Conservation (phyloP, 2,888 invertebrate genomes). For the Drosophila vallismaia region DNA sequence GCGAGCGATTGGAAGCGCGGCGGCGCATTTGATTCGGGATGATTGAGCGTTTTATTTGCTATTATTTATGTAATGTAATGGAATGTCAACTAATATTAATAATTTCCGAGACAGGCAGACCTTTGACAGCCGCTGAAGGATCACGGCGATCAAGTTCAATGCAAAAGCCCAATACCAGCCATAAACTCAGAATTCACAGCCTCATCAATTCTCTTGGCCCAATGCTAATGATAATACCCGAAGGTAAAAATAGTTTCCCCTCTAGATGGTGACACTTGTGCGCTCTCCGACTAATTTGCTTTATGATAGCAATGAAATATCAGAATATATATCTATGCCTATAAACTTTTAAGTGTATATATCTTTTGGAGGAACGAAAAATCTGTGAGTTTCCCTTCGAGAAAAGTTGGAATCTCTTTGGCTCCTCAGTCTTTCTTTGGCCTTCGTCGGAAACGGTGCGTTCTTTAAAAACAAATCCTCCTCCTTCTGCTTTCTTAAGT, state of each 20-base stretch:
- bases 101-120: slow-evolving; percentile 19
- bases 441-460: slow-evolving; percentile 70
- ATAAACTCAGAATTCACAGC: slow-evolving; percentile 6
- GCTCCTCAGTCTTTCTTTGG: slow-evolving; percentile 64
- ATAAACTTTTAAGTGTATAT: slow-evolving; percentile 15
- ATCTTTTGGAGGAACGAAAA: slow-evolving; percentile 63
- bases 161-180: slow-evolving; percentile 10
- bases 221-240: slow-evolving; percentile 42
- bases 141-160: slow-evolving; percentile 64
- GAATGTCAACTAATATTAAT: slow-evolving; percentile 21
- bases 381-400: slow-evolving; percentile 57
- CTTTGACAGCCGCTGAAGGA: slow-evolving; percentile 37
- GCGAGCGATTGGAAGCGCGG: slow-evolving; percentile 31
- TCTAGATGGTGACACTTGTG: slow-evolving; percentile 57
- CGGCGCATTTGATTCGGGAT: slow-evolving; percentile 56
- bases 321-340: slow-evolving; percentile 50
- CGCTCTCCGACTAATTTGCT: slow-evolving; percentile 73
- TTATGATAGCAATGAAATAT: slow-evolving; percentile 72
- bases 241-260: slow-evolving; percentile 36
- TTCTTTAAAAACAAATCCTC: slow-evolving; percentile 28
- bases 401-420: slow-evolving; percentile 33
- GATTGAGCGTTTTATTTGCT: slow-evolving; percentile 40
- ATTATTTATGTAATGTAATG: slow-evolving; percentile 21
- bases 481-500: not conserved
- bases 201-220: slow-evolving; percentile 38